Conservation (phyloP, 2,888 invertebrate genomes). For the Thereva unica region DNA sequence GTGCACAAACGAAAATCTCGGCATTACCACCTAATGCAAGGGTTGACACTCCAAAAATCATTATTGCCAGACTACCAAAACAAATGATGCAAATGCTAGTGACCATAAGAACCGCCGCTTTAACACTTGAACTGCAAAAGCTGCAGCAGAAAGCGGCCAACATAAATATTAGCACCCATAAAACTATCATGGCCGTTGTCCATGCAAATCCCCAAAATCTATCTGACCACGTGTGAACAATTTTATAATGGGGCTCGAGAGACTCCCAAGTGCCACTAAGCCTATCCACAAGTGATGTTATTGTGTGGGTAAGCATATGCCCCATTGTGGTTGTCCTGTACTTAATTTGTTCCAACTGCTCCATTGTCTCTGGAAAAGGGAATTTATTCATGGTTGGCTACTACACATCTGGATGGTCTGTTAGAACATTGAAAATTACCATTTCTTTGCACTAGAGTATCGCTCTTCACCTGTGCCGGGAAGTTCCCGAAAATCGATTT, state of each 20-base stretch:
- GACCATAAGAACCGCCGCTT: slow-evolving; percentile 54
- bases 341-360: slow-evolving; percentile 55
- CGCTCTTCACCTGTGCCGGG: slow-evolving; percentile 57
- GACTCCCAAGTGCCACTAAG: slow-evolving; percentile 53
- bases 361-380: slow-evolving; percentile 51
- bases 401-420: not conserved
- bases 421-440: slow-evolving; percentile 48
- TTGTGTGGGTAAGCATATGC: slow-evolving; percentile 53
- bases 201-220: slow-evolving; percentile 55
- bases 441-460: slow-evolving; percentile 55
- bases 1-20: slow-evolving; percentile 68
- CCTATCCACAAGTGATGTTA: slow-evolving; percentile 52
- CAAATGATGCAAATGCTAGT: slow-evolving; percentile 53
- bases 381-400: not conserved
- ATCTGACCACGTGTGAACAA: slow-evolving; percentile 52
- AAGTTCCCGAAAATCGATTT: slow-evolving; percentile 58
- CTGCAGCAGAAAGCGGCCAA: slow-evolving; percentile 55
- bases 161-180: slow-evolving; percentile 55
- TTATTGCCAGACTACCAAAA: slow-evolving; percentile 53
- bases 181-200: slow-evolving; percentile 51
- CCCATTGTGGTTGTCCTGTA: slow-evolving; percentile 56
- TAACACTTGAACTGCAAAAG: slow-evolving; percentile 54
- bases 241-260: slow-evolving; percentile 51
- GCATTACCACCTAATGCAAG: slow-evolving; percentile 57
- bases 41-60: slow-evolving; percentile 53